A percentile compares a stretch with the other conserved stretches of the same genome.
phyloP scores from a whole-genome alignment of 2,888 invertebrate species.

The Epiblema foenella region DNA sequence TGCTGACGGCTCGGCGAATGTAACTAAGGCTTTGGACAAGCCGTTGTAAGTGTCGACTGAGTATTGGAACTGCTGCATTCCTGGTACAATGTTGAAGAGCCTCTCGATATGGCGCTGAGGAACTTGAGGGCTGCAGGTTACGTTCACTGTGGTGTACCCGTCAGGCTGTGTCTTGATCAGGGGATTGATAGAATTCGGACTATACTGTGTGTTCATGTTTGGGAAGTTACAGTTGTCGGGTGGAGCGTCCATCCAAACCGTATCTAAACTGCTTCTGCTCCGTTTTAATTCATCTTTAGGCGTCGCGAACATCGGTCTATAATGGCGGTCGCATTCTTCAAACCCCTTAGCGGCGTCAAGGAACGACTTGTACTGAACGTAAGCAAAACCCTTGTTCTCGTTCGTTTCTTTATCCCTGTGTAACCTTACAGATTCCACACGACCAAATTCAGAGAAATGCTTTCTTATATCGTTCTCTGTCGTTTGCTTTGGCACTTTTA shows the following conservation, averaged over 20 bases:
- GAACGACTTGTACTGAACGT: slow-evolving; percentile 92
- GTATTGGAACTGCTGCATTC: slow-evolving; percentile 74
- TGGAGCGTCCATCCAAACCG: slow-evolving; percentile 39
- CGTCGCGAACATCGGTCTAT: slow-evolving; percentile 95
- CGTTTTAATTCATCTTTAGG: slow-evolving; percentile 87
- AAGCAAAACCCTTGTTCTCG: slow-evolving; percentile 94
- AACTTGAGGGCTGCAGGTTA: slow-evolving; percentile 88
- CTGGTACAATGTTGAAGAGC: slow-evolving; percentile 94
- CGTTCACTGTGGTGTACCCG: slow-evolving; percentile 87
- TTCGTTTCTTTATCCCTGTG: slow-evolving; percentile 92
- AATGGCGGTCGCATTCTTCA: slow-evolving; percentile 94
- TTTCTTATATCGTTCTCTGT: slow-evolving; percentile 90
- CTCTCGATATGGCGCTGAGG: slow-evolving; percentile 92
- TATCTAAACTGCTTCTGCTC: slow-evolving; percentile 64
- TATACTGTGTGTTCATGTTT: slow-evolving; percentile 13
- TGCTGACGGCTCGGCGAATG: slow-evolving; percentile 69
- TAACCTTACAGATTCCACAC: slow-evolving; percentile 90
- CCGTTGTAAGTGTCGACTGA: slow-evolving; percentile 79
- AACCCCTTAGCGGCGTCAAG: slow-evolving; percentile 94
- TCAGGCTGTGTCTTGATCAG: slow-evolving; percentile 63
- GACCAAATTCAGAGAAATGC: slow-evolving; percentile 95
- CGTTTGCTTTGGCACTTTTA: slow-evolving; percentile 92
- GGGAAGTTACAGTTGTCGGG: slow-evolving; percentile 5
- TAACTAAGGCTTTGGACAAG: slow-evolving; percentile 70
- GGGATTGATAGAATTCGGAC: slow-evolving; percentile 43